These are phyloP conservation scores for Sialia sialis DNA, from an alignment of 2,113 vertebrate genomes.

Conservation along the genomic window DNA sequence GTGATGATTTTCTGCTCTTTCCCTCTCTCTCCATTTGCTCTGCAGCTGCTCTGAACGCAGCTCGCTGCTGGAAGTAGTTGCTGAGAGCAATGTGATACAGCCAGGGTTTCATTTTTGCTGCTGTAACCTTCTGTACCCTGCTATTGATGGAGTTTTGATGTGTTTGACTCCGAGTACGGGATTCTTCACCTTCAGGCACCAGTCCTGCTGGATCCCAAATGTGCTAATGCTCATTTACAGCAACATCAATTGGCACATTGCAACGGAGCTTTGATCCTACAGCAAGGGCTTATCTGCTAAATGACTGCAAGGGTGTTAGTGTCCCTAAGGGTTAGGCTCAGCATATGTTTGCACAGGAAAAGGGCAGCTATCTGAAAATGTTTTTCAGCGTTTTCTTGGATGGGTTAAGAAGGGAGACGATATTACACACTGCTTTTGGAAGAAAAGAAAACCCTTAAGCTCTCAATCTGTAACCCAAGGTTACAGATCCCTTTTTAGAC, in stretches of 20 bases:
- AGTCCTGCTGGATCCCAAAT: conserved; percentile 26
- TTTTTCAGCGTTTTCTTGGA: background rate
- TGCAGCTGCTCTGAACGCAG: background rate
- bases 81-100: background rate
- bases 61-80: conserved; percentile 19
- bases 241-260: background rate
- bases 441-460: background rate
- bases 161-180: conserved; percentile 7
- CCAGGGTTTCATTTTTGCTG: conserved; percentile 16
- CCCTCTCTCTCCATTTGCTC: background rate
- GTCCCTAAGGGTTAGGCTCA: conserved; percentile 20
- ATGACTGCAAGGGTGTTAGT: background rate
- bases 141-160: conserved; percentile 2
- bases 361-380: background rate
- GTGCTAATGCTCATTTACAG: conserved; percentile 38
- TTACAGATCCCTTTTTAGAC: background rate
- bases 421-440: background rate
- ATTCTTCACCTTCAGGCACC: conserved; percentile 31
- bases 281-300: background rate
- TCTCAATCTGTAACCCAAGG: background rate
- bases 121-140: background rate
- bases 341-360: conserved; percentile 44
- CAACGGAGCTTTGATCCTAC: conserved; percentile 3
- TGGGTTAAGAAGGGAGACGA: background rate
- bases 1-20: background rate